phyloP scores from a whole-genome alignment of 1,140 invertebrate species.

The Proales similis region DNA sequence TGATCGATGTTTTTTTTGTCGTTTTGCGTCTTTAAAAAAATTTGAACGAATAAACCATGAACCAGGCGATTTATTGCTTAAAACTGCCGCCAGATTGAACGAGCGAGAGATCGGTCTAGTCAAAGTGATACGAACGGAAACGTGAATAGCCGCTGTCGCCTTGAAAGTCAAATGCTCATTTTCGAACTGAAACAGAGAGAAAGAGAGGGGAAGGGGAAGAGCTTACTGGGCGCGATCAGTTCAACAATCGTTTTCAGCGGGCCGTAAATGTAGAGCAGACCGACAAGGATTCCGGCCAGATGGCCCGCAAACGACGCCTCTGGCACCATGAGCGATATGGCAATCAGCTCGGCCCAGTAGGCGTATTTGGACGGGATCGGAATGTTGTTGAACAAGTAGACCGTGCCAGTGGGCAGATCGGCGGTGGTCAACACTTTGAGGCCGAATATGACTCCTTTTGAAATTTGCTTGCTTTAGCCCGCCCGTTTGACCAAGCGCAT shows the following conservation, averaged over 20 bases:
- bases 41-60: too few relatives aligned
- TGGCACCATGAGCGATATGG: slow-evolving; percentile 62
- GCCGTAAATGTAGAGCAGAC: slow-evolving; percentile 61
- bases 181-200: too few relatives aligned
- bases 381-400: slow-evolving; percentile 52
- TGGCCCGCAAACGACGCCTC: slow-evolving; percentile 55
- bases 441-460: slow-evolving; percentile 59
- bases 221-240: background rate
- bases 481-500: background rate
- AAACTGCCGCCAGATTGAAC: too few relatives aligned
- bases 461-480: slow-evolving; percentile 24
- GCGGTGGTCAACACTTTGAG: slow-evolving; percentile 61
- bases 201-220: too few relatives aligned
- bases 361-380: slow-evolving; percentile 58
- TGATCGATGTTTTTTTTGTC: too few relatives aligned
- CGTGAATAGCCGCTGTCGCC: too few relatives aligned
- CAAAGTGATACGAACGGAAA: too few relatives aligned
- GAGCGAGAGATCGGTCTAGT: too few relatives aligned
- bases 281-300: slow-evolving; percentile 64
- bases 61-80: too few relatives aligned
- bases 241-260: slow-evolving; percentile 58
- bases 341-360: slow-evolving; percentile 63
- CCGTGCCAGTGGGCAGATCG: slow-evolving; percentile 51
- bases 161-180: too few relatives aligned
- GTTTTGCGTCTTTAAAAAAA: too few relatives aligned